These are phyloP conservation scores for Schizaphis graminum DNA, from an alignment of 2,888 invertebrate genomes.

Conservation along the genomic window DNA sequence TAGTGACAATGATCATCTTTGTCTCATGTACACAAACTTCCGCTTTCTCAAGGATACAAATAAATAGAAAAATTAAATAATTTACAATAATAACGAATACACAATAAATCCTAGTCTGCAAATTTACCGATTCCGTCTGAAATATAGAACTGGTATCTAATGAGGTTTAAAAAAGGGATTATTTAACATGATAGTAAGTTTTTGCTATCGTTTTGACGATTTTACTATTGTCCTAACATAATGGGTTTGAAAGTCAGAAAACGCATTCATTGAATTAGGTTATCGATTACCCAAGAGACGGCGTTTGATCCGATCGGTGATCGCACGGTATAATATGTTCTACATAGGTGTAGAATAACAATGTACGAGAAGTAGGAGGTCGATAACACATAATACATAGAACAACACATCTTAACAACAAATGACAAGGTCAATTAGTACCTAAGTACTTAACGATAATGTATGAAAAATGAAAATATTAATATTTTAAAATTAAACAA, in stretches of 20 bases:
- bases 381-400: background rate
- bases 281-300: conserved; percentile 40
- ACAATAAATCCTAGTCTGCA: background rate
- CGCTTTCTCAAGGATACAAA: conserved; percentile 34
- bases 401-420: background rate
- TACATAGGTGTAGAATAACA: background rate
- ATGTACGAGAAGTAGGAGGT: conserved; percentile 19
- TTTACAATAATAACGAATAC: background rate
- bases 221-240: conserved; percentile 40
- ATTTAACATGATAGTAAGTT: background rate
- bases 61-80: conserved; percentile 19
- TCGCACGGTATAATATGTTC: conserved; percentile 9
- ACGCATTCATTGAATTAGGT: conserved; percentile 44
- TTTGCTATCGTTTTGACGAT: conserved; percentile 13
- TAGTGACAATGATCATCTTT: conserved; percentile 36
- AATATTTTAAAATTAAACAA: background rate
- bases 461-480: background rate
- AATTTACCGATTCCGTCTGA: conserved; percentile 30
- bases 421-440: conserved; percentile 4
- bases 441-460: background rate
- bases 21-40: conserved; percentile 32
- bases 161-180: conserved; percentile 34
- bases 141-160: background rate
- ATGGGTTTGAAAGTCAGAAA: conserved; percentile 36
- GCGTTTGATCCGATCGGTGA: conserved; percentile 19